Percentiles rank a stretch among this genome's conserved stretches.
These are phyloP conservation scores for Bugula neritina DNA, from an alignment of 2,888 invertebrate genomes.

Conservation along the genomic window DNA sequence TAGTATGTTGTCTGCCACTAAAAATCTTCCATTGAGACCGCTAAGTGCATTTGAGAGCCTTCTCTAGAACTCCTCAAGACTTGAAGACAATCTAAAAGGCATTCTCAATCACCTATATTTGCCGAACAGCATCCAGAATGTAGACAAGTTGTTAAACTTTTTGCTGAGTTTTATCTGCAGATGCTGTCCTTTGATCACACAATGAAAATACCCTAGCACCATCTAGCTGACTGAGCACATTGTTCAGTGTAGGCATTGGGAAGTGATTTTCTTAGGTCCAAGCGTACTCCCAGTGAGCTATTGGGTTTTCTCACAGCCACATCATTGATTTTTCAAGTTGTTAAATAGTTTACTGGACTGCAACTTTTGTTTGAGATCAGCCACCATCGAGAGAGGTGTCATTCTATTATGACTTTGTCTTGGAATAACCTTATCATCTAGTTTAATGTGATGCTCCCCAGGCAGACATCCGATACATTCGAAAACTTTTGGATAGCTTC, in stretches of 20 bases:
- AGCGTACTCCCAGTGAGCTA: not conserved
- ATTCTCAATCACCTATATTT: conserved; percentile 25
- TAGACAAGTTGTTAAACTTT: conserved; percentile 28
- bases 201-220: not conserved
- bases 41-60: conserved; percentile 13
- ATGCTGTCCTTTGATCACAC: conserved; percentile 28
- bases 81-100: conserved; percentile 12
- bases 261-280: not conserved
- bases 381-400: conserved; percentile 18
- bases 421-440: not conserved
- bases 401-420: conserved; percentile 13
- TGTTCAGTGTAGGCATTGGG: conserved; percentile 9
- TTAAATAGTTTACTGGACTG: conserved; percentile 14
- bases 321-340: not conserved
- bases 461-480: conserved; percentile 4
- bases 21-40: not conserved
- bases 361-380: conserved; percentile 4
- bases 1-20: conserved; percentile 3
- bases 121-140: conserved; percentile 30
- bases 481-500: conserved; percentile 3
- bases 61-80: conserved; percentile 26
- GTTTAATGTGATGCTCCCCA: not conserved
- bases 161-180: conserved; percentile 28
- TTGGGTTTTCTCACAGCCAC: conserved; percentile 16
- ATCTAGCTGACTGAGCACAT: not conserved